These are phyloP conservation scores for Chrysomallon squamiferum DNA, from an alignment of 1,140 invertebrate genomes.

Conservation along the genomic window DNA sequence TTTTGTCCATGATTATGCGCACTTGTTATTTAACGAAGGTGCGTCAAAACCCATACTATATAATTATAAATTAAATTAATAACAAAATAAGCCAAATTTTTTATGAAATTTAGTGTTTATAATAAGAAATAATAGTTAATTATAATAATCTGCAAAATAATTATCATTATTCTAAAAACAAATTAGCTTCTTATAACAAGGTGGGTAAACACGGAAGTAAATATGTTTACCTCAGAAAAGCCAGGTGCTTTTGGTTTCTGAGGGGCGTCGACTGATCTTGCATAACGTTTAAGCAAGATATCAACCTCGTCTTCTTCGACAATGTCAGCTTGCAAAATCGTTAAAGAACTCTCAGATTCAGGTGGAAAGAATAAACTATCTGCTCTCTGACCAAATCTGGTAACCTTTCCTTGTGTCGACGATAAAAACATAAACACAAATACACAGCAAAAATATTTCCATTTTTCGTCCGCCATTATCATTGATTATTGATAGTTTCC, in stretches of 20 bases:
- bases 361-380: constrained; percentile 2
- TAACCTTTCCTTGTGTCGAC: neutral
- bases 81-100: no score
- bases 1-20: no score
- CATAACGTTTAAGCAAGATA: neutral
- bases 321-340: neutral
- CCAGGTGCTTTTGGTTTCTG: neutral
- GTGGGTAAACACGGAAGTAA: neutral
- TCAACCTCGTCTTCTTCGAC: constrained; percentile 1
- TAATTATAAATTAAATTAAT: no score
- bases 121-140: neutral
- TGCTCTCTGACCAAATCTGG: constrained; percentile 2
- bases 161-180: neutral
- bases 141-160: neutral
- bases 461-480: no score
- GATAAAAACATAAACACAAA: no score
- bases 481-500: no score
- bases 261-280: neutral
- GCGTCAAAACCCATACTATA: no score
- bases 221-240: neutral
- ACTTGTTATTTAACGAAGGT: no score
- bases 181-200: no score
- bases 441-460: no score
- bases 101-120: no score
- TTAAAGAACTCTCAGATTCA: neutral